phyloP scores from a whole-genome alignment of 2,888 invertebrate species.

The Oligia fasciuncula region DNA sequence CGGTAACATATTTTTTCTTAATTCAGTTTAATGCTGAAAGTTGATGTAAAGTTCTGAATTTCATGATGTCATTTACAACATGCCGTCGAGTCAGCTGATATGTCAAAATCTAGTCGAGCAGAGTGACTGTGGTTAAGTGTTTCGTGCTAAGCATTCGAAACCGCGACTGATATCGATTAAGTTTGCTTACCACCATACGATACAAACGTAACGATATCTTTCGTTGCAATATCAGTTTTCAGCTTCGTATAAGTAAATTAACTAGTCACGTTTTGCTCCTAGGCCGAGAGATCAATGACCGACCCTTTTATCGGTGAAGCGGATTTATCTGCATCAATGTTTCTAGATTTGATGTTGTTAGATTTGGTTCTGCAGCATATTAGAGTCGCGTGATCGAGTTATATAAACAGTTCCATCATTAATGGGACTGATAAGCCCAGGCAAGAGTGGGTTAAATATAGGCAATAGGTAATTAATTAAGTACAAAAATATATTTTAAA shows the following conservation, averaged over 20 bases:
- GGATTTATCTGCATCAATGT: conserved; percentile 65
- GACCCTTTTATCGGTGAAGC: conserved; percentile 78
- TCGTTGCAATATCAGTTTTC: conserved; percentile 59
- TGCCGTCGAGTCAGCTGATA: too few relatives aligned
- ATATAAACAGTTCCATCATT: conserved; percentile 31
- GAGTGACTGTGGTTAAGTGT: conserved; percentile 12
- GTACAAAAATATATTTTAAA: too few relatives aligned
- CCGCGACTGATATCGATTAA: conserved; percentile 51
- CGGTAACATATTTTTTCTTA: too few relatives aligned
- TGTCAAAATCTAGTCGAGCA: too few relatives aligned
- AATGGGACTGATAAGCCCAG: conserved; percentile 9
- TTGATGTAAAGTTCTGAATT: too few relatives aligned
- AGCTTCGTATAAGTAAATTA: conserved; percentile 63
- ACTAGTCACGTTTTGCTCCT: conserved; percentile 69
- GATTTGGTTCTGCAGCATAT: conserved; percentile 51
- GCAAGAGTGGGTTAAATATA: neutral
- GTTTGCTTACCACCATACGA: conserved; percentile 48
- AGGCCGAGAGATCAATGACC: conserved; percentile 82
- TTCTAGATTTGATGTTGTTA: conserved; percentile 41
- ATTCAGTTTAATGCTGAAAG: too few relatives aligned
- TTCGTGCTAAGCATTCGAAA: conserved; percentile 46
- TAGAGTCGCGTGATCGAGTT: conserved; percentile 37
- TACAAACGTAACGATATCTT: conserved; percentile 59
- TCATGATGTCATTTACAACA: too few relatives aligned
- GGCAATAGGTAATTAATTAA: too few relatives aligned